Conservation (phyloP, 2,888 invertebrate species). For the Sminthurides aquaticus region DNA sequence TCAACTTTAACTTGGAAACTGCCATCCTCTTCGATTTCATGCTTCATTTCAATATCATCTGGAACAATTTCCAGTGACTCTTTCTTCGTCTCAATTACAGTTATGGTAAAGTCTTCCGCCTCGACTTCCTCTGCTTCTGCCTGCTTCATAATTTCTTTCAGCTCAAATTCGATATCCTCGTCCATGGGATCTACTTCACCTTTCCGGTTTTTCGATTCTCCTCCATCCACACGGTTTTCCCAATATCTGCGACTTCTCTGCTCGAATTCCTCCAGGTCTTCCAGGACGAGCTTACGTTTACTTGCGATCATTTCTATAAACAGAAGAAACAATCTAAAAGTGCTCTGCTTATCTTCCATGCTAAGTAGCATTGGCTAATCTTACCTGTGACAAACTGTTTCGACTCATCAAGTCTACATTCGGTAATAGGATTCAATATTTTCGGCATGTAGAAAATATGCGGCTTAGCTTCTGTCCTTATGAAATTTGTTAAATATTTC, state of each 20-base stretch:
- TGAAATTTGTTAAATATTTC: conserved; percentile 68
- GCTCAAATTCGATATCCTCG: conserved; percentile 57
- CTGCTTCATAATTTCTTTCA: conserved; percentile 55
- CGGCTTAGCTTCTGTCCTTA: conserved; percentile 79
- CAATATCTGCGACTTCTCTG: conserved; percentile 39
- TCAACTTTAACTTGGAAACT: conserved; percentile 19
- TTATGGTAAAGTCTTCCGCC: conserved; percentile 34
- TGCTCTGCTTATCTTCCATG: neutral
- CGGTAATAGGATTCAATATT: conserved; percentile 62
- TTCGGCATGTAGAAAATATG: conserved; percentile 81
- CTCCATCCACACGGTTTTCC: conserved; percentile 37
- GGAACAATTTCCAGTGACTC: conserved; percentile 1
- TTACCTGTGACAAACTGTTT: conserved; percentile 59
- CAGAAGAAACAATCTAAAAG: conserved; percentile 26
- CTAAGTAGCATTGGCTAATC: neutral
- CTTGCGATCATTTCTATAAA: conserved; percentile 57
- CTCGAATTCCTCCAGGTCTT: conserved; percentile 40
- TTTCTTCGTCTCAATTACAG: conserved; percentile 24
- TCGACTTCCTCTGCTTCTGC: conserved; percentile 23
- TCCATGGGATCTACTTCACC: conserved; percentile 37
- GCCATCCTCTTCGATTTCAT: conserved; percentile 19
- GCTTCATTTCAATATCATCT: conserved; percentile 20
- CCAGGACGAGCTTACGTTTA: conserved; percentile 49
- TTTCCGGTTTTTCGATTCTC: conserved; percentile 14
- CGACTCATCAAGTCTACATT: conserved; percentile 59